Evolutionary conservation across 2,888 invertebrate genomes (phyloP), one percentile per base, ranked within the genome.

Genomic region (Bombylius major): DNA sequence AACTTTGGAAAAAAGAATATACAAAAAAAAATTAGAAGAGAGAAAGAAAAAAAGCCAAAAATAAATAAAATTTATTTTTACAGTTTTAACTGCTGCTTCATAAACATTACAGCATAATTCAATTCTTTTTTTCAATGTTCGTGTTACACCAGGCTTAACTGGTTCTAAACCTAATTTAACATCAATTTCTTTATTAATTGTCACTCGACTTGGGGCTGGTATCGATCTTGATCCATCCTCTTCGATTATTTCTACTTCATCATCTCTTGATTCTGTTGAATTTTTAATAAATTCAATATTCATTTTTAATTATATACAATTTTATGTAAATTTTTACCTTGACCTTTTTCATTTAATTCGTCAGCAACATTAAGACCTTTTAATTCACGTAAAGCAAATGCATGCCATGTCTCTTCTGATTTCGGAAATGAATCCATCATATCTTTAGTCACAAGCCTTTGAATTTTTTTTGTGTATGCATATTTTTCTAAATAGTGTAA

Each of bases 381-480:
- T n/a, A 78, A 65, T 66, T 82, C 82, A 3, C 82, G 73, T 60
- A 78, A 76, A 1, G 83, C 83, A 66, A 82, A 69, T 7, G 76
- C 75, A 64, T 83, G 78, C 82, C 82, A 83, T 42, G 80, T 75
- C n/a, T 75, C 62, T 49, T 79, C 78, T 62, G 79, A 76, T n/a
- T 76, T 70, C 5, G 75, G 70, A 65, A 77, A 78, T 59, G 76
- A 70, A 53, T 73, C 65, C 56, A 78, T 70, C 64, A 83, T 69
- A 58, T 79, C 76, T 59, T 74, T 69, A 32, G 80, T 66, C 7
- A 82, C 79, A 50, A 69, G 69, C 33, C 77, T 72, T 64, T 82
- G 82, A 8, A 88, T 73, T 32, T 74, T 69, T 12, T 76, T 74
- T 1, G 84, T 81, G 62, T 83, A 79, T 44, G 76, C 74, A 73